A percentile compares a stretch with the other conserved stretches of the same genome.
These are phyloP conservation scores for Rhinogobius similis DNA, from an alignment of 2,113 vertebrate species.

Conservation along the genomic window DNA sequence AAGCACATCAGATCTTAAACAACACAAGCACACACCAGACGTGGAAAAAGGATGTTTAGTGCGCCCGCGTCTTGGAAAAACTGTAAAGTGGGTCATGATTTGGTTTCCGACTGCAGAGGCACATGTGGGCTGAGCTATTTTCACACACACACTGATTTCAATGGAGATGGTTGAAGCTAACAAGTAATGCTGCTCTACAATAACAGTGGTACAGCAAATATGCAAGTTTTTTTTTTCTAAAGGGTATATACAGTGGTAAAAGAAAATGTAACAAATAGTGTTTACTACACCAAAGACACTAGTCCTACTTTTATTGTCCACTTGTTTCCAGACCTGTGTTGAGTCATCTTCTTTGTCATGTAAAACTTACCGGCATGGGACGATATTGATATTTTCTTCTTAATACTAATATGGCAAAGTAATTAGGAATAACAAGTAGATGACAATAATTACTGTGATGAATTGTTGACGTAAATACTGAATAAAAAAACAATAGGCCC, in stretches of 20 bases:
- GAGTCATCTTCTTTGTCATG: background rate
- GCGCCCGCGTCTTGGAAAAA: constrained; percentile 44
- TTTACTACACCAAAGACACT: too few species aligned
- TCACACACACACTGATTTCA: constrained; percentile 11
- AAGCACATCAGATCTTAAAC: constrained; percentile 4
- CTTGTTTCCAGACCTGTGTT: too few species aligned
- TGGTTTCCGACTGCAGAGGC: constrained; percentile 16
- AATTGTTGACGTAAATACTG: too few species aligned
- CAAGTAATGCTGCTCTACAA: background rate
- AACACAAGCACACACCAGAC: background rate
- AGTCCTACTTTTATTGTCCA: too few species aligned
- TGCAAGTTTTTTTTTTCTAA: background rate
- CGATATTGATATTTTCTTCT: background rate
- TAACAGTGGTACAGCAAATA: background rate
- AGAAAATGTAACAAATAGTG: too few species aligned
- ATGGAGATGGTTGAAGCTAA: background rate
- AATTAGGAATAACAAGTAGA: background rate
- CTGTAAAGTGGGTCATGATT: constrained; percentile 39
- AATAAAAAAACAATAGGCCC: too few species aligned
- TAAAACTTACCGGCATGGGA: background rate
- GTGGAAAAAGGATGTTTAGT: constrained; percentile 42
- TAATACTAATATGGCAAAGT: background rate
- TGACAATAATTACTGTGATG: too few species aligned
- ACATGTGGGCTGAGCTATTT: constrained; percentile 26
- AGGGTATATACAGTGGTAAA: background rate